A percentile compares a stretch with the other conserved stretches of the same genome.
Conservation (phyloP, 2,113 vertebrate species). For the Xiphophorus maculatus region DNA sequence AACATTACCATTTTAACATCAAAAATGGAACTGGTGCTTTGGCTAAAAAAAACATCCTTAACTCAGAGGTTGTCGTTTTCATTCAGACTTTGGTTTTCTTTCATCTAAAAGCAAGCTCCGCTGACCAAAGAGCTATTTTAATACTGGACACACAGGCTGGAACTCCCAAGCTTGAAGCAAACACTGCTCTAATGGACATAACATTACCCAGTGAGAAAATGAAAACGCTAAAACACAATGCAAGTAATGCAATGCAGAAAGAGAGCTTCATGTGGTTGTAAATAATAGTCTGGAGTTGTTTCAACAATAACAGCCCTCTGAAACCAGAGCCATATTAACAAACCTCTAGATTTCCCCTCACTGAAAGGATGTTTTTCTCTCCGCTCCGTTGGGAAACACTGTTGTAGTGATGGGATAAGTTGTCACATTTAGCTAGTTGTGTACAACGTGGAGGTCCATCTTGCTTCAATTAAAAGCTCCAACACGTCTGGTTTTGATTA, state of each 20-base stretch:
- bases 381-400: slow-evolving; percentile 72
- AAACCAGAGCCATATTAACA: slow-evolving; percentile 75
- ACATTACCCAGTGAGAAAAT: slow-evolving; percentile 38
- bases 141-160: slow-evolving; percentile 57
- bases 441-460: slow-evolving; percentile 84
- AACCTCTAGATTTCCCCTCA: slow-evolving; percentile 65
- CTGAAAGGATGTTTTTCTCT: slow-evolving; percentile 72
- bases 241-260: slow-evolving; percentile 54
- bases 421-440: slow-evolving; percentile 82
- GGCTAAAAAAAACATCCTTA: slow-evolving; percentile 72
- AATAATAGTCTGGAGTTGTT: slow-evolving; percentile 67
- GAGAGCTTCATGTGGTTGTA: slow-evolving; percentile 57
- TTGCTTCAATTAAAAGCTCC: slow-evolving; percentile 83
- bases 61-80: slow-evolving; percentile 74
- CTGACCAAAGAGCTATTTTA: slow-evolving; percentile 69
- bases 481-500: slow-evolving; percentile 82
- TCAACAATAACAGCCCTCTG: slow-evolving; percentile 72
- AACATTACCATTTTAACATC: slow-evolving; percentile 72
- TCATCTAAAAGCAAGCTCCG: slow-evolving; percentile 73
- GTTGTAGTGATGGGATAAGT: slow-evolving; percentile 81
- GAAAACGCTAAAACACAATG: slow-evolving; percentile 36
- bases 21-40: slow-evolving; percentile 70
- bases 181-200: slow-evolving; percentile 53
- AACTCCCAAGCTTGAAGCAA: slow-evolving; percentile 58
- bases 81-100: slow-evolving; percentile 78